Percentiles rank a stretch among this genome's conserved stretches.
These are phyloP conservation scores for Megalopta genalis DNA, from an alignment of 1,140 invertebrate genomes.

Conservation along the genomic window DNA sequence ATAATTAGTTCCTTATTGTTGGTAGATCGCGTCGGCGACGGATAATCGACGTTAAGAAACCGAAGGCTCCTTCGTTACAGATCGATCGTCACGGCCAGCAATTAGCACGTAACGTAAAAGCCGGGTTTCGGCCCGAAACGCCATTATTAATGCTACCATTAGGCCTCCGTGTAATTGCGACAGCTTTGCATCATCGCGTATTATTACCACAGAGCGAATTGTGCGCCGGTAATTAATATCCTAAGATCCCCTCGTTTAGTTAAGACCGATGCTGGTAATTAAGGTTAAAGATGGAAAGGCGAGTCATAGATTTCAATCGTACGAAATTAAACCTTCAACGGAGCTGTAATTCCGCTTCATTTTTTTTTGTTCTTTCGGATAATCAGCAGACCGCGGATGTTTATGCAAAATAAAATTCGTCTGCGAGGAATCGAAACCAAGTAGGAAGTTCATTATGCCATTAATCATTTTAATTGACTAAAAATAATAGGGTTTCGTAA, in stretches of 20 bases:
- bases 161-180: constrained; percentile 5
- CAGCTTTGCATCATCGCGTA: constrained; percentile 26
- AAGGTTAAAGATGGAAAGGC: not conserved
- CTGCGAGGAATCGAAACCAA: too few species aligned
- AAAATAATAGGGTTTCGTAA: too few species aligned
- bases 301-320: too few species aligned
- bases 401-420: too few species aligned
- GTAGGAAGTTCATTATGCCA: too few species aligned
- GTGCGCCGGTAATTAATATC: constrained; percentile 40
- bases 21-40: not conserved
- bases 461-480: too few species aligned
- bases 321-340: not conserved
- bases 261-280: constrained; percentile 18
- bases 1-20: not conserved
- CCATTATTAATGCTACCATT: constrained; percentile 3
- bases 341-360: too few species aligned
- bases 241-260: constrained; percentile 42
- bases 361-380: too few species aligned
- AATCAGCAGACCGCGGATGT: too few species aligned
- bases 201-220: constrained; percentile 33
- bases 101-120: not conserved
- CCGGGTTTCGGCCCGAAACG: not conserved
- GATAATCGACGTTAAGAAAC: not conserved
- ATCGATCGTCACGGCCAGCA: not conserved
- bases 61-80: not conserved